Conservation (phyloP, 2,888 invertebrate genomes). For the Lottia scabra region DNA sequence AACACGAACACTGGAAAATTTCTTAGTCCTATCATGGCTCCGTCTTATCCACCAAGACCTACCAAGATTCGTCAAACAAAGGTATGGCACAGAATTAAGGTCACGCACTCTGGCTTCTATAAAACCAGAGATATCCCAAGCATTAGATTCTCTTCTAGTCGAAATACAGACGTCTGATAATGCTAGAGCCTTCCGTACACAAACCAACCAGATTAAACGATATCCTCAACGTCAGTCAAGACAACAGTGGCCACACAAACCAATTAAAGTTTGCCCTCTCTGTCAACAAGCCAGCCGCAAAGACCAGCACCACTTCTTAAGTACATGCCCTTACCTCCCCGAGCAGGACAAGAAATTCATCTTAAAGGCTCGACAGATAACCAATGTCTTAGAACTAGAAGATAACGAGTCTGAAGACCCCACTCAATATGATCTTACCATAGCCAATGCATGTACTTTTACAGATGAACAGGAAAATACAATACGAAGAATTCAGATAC, state of each 20-base stretch:
- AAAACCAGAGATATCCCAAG: too few species aligned
- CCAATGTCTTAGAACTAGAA: too few species aligned
- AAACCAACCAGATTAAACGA: constrained; percentile 2
- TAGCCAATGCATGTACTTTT: too few species aligned
- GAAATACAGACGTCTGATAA: constrained; percentile 27
- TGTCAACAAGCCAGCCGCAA: constrained; percentile 25
- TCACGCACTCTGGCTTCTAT: constrained; percentile 33
- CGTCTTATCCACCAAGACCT: constrained; percentile 29
- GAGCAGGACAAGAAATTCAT: constrained; percentile 24
- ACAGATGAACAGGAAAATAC: too few species aligned
- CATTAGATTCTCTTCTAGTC: constrained; percentile 33
- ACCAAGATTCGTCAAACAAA: constrained; percentile 35
- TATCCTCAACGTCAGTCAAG: too few species aligned
- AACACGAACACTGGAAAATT: constrained; percentile 37
- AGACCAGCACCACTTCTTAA: constrained; percentile 25
- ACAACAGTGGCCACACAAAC: too few species aligned
- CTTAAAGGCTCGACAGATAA: constrained; percentile 11
- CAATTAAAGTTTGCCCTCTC: constrained; percentile 27
- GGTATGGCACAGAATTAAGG: constrained; percentile 35
- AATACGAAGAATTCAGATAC: not conserved
- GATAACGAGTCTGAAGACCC: too few species aligned
- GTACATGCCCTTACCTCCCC: constrained; percentile 27
- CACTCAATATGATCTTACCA: too few species aligned
- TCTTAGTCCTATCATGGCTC: constrained; percentile 35
- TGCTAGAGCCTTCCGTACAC: constrained; percentile 24